phyloP scores from a whole-genome alignment of 2,888 invertebrate species.

The Catocala sponsa region DNA sequence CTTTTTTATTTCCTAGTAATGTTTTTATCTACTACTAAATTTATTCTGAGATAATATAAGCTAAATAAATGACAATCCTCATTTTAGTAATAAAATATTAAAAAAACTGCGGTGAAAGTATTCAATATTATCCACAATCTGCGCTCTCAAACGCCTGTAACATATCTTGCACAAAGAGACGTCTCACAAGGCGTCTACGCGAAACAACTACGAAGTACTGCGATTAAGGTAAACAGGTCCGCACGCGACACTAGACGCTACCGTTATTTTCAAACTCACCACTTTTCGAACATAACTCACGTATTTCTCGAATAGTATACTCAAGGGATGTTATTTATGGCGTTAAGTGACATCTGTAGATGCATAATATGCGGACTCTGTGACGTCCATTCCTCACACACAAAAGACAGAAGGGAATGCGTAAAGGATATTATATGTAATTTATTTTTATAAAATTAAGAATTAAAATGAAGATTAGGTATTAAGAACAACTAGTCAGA shows the following conservation, averaged over 20 bases:
- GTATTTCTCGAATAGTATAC: slow-evolving; percentile 13
- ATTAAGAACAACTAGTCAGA: too few species aligned
- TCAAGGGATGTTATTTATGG: too few species aligned
- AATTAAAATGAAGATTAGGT: too few species aligned
- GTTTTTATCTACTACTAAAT: neutral
- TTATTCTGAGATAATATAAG: too few species aligned
- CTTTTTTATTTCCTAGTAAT: slow-evolving; percentile 7
- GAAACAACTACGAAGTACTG: slow-evolving; percentile 42
- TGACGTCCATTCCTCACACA: too few species aligned
- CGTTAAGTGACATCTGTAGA: too few species aligned
- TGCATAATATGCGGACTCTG: too few species aligned
- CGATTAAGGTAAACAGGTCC: slow-evolving; percentile 52
- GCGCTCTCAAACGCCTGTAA: slow-evolving; percentile 1
- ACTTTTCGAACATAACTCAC: slow-evolving; percentile 31
- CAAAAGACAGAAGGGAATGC: too few species aligned
- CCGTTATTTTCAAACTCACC: slow-evolving; percentile 9
- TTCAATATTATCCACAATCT: neutral
- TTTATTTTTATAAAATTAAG: too few species aligned
- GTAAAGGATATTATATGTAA: too few species aligned
- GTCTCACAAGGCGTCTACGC: slow-evolving; percentile 19
- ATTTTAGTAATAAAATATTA: neutral
- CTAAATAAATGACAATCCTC: too few species aligned
- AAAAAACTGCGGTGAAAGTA: neutral
- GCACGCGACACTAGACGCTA: slow-evolving; percentile 38
- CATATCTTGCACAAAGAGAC: slow-evolving; percentile 22